phyloP scores from a whole-genome alignment of 2,797 vertebrate species.

The Sternotherus odoratus region DNA sequence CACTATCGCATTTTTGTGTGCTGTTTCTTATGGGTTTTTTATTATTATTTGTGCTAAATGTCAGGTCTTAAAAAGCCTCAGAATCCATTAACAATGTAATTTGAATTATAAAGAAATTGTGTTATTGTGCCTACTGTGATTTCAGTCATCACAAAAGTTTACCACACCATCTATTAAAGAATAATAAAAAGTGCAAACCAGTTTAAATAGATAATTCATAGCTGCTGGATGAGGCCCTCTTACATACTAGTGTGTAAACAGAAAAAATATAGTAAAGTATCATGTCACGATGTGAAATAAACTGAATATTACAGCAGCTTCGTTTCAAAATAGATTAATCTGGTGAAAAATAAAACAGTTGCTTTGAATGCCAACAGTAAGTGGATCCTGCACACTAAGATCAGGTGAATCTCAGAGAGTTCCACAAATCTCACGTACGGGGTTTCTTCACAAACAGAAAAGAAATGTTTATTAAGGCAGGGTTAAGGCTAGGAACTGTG shows the following conservation, averaged over 20 bases:
- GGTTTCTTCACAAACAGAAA: neutral
- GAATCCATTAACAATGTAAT: conserved; percentile 9
- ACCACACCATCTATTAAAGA: neutral
- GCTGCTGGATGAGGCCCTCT: neutral
- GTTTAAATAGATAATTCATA: conserved; percentile 1
- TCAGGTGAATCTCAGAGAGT: neutral
- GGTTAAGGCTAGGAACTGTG: neutral
- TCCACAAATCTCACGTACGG: neutral
- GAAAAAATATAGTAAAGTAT: neutral
- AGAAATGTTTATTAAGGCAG: neutral
- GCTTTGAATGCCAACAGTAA: conserved; percentile 34
- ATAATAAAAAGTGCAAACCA: neutral
- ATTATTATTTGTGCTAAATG: conserved; percentile 13
- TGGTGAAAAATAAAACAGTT: conserved; percentile 1
- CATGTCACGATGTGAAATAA: conserved; percentile 13
- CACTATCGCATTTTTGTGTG: neutral
- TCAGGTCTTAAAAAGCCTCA: neutral
- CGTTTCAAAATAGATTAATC: conserved; percentile 22
- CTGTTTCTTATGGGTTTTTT: neutral
- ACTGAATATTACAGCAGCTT: neutral
- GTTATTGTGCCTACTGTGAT: neutral
- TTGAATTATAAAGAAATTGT: neutral
- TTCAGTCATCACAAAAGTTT: neutral
- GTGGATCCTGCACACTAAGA: neutral
- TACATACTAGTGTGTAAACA: neutral